phyloP scores from a whole-genome alignment of 2,113 vertebrate species.

The Camelus bactrianus region DNA sequence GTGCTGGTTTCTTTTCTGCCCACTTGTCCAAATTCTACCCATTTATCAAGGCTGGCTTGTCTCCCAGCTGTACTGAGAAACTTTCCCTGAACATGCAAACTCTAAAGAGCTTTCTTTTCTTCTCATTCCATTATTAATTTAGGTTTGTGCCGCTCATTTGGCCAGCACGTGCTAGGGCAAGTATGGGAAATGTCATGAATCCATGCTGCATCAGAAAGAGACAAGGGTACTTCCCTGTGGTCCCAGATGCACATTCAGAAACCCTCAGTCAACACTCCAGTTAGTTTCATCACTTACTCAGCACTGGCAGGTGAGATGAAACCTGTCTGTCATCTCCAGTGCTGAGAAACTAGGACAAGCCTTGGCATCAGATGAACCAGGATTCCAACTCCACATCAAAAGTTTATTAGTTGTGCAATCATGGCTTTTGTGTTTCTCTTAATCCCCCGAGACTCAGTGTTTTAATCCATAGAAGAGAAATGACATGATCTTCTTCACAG shows the following conservation, averaged over 20 bases:
- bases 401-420: neutral
- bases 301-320: neutral
- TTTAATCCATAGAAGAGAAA: neutral
- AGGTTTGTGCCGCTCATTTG: neutral
- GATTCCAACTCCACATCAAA: neutral
- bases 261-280: neutral
- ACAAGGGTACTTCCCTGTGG: neutral
- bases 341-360: neutral
- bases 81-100: neutral
- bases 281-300: neutral
- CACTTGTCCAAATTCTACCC: neutral
- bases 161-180: neutral
- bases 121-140: constrained; percentile 1
- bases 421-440: neutral
- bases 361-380: neutral
- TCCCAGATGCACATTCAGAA: neutral
- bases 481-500: neutral
- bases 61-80: neutral
- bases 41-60: neutral
- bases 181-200: neutral
- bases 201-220: neutral
- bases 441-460: neutral
- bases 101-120: neutral
- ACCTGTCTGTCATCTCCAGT: neutral
- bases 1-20: neutral